Percentiles rank a stretch among this genome's conserved stretches.
phyloP scores from a whole-genome alignment of 2,113 vertebrate genomes.

The Cephalopholis sonnerati region DNA sequence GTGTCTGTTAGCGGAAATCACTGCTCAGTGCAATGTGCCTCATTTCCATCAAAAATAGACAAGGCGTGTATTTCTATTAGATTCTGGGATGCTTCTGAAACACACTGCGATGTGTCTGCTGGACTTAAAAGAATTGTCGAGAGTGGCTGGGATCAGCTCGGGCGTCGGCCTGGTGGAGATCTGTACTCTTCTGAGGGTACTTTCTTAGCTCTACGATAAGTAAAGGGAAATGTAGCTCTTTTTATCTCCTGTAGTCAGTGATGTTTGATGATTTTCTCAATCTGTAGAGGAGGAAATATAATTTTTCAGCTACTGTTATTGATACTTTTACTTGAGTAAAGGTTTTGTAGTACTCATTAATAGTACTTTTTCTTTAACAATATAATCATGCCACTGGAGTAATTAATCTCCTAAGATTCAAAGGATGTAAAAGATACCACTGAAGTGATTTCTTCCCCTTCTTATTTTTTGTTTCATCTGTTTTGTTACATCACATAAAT shows the following conservation, averaged over 20 bases:
- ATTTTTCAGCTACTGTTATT: not conserved
- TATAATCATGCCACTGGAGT: not conserved
- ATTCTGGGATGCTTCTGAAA: no score
- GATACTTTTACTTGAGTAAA: not conserved
- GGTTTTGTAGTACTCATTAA: not conserved
- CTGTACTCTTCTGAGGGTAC: no score
- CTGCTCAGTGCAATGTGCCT: no score
- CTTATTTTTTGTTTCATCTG: conserved; percentile 39
- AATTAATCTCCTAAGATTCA: conserved; percentile 22
- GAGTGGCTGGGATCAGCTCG: no score
- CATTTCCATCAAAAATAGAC: no score
- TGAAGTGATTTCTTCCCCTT: conserved; percentile 29
- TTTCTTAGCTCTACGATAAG: no score
- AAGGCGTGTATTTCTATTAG: no score
- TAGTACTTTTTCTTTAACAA: not conserved
- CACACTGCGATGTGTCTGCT: no score
- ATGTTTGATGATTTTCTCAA: not conserved
- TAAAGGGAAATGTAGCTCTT: not conserved
- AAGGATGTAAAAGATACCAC: conserved; percentile 34
- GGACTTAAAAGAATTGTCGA: no score
- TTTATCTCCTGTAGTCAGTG: not conserved
- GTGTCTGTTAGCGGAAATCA: no score
- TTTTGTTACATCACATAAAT: conserved; percentile 56
- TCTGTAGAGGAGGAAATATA: not conserved
- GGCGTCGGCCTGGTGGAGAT: no score